A percentile compares a stretch with the other conserved stretches of the same genome.
phyloP scores from a whole-genome alignment of 2,888 invertebrate genomes.

The Microctonus hyperodae region DNA sequence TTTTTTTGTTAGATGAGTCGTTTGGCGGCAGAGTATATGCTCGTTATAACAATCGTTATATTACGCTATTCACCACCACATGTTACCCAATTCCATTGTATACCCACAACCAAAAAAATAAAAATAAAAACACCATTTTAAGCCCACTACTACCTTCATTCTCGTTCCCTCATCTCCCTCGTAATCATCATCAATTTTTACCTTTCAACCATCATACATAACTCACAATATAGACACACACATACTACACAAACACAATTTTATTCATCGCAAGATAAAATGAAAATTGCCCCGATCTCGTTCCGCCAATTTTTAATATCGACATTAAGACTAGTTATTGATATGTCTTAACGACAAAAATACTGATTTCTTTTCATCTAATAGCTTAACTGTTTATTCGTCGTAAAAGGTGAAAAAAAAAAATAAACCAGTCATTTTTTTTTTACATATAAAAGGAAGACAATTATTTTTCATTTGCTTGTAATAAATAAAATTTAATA shows the following conservation, averaged over 20 bases:
- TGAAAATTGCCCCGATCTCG: slow-evolving; percentile 16
- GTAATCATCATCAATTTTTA: slow-evolving; percentile 5
- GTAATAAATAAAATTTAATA: no score
- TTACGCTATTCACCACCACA: not conserved
- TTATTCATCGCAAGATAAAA: slow-evolving; percentile 16
- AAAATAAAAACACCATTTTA: not conserved
- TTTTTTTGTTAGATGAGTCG: not conserved
- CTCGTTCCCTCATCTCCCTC: not conserved
- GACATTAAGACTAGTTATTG: slow-evolving; percentile 14
- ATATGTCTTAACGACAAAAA: slow-evolving; percentile 16
- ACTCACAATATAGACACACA: no score
- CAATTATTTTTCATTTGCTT: no score
- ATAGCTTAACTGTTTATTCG: slow-evolving; percentile 5
- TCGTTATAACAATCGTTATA: not conserved
- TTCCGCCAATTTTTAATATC: slow-evolving; percentile 11
- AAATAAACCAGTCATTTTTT: no score
- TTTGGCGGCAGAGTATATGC: not conserved
- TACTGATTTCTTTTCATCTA: not conserved
- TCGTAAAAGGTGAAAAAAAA: not conserved
- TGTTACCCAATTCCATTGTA: not conserved
- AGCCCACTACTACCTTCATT: not conserved
- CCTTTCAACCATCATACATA: not conserved
- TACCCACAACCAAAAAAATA: not conserved
- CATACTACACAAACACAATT: not conserved
- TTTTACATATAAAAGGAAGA: no score